Conservation (phyloP, 2,113 vertebrate genomes). For the Brachyistius frenatus region DNA sequence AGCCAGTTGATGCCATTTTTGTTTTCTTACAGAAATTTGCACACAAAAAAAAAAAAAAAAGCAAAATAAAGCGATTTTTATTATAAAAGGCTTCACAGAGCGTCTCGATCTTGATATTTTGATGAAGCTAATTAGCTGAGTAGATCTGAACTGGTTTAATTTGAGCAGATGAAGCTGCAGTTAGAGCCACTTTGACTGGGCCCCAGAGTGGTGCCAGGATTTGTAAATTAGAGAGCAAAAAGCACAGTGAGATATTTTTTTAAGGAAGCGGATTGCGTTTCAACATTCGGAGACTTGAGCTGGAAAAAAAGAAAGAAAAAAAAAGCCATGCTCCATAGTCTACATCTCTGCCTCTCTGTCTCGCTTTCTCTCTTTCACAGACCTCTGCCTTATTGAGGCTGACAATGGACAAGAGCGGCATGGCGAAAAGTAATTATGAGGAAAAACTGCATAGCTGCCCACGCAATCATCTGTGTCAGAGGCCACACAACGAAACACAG, state of each 20-base stretch:
- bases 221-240: background rate
- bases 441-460: conserved; percentile 79
- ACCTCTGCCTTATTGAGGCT: conserved; percentile 72
- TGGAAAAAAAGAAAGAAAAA: conserved; percentile 12
- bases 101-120: conserved; percentile 5
- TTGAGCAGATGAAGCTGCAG: background rate
- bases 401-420: conserved; percentile 78
- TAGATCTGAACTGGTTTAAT: conserved; percentile 46
- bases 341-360: conserved; percentile 47
- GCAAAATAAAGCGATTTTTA: background rate
- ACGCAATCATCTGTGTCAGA: conserved; percentile 81
- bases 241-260: conserved; percentile 18
- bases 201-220: conserved; percentile 2
- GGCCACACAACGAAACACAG: conserved; percentile 71
- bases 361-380: conserved; percentile 41
- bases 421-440: conserved; percentile 80
- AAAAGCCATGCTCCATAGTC: conserved; percentile 23
- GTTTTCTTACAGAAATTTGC: conserved; percentile 25
- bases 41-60: background rate
- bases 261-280: conserved; percentile 27
- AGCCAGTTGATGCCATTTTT: conserved; percentile 18
- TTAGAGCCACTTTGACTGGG: conserved; percentile 4
- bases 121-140: conserved; percentile 39
- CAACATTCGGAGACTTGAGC: background rate
- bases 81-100: background rate